These are phyloP conservation scores for Ailurus styani DNA, from an alignment of 2,113 vertebrate genomes.

Conservation along the genomic window DNA sequence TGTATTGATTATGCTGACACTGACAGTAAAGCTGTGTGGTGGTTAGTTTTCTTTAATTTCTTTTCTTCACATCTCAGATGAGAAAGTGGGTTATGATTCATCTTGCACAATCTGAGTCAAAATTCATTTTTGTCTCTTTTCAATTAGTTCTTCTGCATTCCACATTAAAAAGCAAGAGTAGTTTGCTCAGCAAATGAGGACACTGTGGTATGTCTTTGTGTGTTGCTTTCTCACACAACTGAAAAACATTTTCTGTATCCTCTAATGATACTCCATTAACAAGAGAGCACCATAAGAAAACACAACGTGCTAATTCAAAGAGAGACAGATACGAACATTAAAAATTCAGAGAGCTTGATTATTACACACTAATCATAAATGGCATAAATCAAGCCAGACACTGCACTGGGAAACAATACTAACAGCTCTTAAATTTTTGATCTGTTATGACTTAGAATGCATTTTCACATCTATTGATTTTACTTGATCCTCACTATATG, in stretches of 20 bases:
- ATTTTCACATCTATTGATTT: not conserved
- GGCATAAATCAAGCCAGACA: conserved; percentile 16
- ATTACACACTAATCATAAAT: conserved; percentile 1
- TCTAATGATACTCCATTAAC: conserved; percentile 72
- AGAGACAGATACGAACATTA: conserved; percentile 53
- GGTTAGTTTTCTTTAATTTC: conserved; percentile 50
- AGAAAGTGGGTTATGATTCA: conserved; percentile 86
- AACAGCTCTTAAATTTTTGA: not conserved
- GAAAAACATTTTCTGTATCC: conserved; percentile 45
- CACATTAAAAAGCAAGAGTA: conserved; percentile 77
- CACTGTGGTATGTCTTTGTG: conserved; percentile 61
- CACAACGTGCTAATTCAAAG: conserved; percentile 50
- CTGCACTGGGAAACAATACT: not conserved
- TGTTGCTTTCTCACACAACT: conserved; percentile 77
- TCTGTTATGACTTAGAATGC: not conserved
- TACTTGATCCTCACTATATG: not conserved
- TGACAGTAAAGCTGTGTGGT: conserved; percentile 69
- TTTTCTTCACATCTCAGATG: conserved; percentile 70
- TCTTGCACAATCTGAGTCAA: conserved; percentile 82
- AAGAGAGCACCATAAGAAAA: conserved; percentile 63
- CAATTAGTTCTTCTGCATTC: conserved; percentile 75
- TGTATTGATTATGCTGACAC: conserved; percentile 79
- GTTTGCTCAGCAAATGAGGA: conserved; percentile 79
- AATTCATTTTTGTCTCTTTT: conserved; percentile 75
- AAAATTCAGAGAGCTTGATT: conserved; percentile 50